Evolutionary conservation across 2,113 vertebrate species (phyloP), one percentile per base, ranked within the genome.

Genomic region (Felis chaus): DNA sequence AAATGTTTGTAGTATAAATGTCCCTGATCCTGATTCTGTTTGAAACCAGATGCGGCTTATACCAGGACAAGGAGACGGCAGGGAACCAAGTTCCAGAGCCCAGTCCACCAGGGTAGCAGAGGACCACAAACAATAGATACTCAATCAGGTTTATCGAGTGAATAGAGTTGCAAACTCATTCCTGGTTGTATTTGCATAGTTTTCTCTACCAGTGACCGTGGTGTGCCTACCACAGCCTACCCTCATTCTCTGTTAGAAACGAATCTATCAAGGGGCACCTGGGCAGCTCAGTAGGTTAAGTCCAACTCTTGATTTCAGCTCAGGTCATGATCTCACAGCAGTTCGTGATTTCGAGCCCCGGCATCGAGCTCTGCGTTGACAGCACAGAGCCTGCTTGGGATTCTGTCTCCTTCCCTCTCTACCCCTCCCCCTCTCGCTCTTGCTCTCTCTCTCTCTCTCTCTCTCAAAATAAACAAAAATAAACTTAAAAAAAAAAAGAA

Each of bases 21-120:
- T 33, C 18, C 21, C 18, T 27, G n/a, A 15, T 4, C 4, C 36
- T 33, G 27, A 74, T 5, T 65, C 33, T 61, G 81, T 45, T 50
- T 73, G 50, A 39, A 89, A 39, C 19, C 9, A 41, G 61, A 31
- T 8, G 3, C 63, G 79, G 16, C 41, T 85, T 29, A 10, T 5
- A 5, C 23, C 48, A 36, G 45, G 45, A 61, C 27, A 23, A 45
- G 36, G 31, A 29, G 29, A 39, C 8, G 25, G 1, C 25, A 12
- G 65, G 21, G 16, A 65, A 19, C 27, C 27, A 33, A 18, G 36
- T 10, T 10, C 11, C 29, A 33, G 9, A 71, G 11, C 25, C 73
- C 39, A 27, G 36, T n/a, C 7, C 3, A 23, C 45, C 21, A 21
- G 61, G 0, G 9, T 0, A 11, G 74, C 16, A 2, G 1, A 2